Conservation (phyloP, 2,797 vertebrate species). For the Spinibarbus caldwelli region DNA sequence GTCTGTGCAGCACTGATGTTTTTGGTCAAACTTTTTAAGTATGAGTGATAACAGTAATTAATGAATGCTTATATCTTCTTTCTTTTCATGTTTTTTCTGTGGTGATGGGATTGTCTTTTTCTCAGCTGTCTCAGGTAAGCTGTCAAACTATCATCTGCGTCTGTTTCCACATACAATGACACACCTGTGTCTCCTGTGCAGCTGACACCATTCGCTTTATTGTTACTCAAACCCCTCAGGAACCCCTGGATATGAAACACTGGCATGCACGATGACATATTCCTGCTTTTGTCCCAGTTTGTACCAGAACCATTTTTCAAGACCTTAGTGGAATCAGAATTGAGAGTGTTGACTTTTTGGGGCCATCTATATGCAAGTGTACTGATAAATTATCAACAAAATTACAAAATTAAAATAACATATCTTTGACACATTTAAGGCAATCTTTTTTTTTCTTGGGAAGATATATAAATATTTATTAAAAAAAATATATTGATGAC, state of each 20-base stretch:
- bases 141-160: neutral
- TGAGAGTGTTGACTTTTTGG: neutral
- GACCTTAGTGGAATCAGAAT: neutral
- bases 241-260: conserved; percentile 11
- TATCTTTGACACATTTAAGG: neutral
- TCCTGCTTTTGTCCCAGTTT: conserved; percentile 52
- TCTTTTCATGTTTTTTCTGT: conserved; percentile 13
- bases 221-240: neutral
- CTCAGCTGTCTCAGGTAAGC: conserved; percentile 58
- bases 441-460: neutral
- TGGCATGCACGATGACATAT: neutral
- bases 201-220: neutral
- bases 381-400: neutral
- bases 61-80: neutral
- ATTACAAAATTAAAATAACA: neutral
- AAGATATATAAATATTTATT: neutral
- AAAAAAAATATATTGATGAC: neutral
- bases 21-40: neutral
- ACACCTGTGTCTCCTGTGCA: conserved; percentile 27
- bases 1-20: neutral
- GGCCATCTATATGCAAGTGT: neutral
- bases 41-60: neutral
- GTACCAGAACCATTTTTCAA: neutral
- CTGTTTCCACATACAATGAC: neutral
- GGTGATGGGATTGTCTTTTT: neutral